Evolutionary conservation across 2,113 vertebrate species (phyloP), one percentile per base, ranked within the genome.

Genomic region (Xiphophorus couchianus): DNA sequence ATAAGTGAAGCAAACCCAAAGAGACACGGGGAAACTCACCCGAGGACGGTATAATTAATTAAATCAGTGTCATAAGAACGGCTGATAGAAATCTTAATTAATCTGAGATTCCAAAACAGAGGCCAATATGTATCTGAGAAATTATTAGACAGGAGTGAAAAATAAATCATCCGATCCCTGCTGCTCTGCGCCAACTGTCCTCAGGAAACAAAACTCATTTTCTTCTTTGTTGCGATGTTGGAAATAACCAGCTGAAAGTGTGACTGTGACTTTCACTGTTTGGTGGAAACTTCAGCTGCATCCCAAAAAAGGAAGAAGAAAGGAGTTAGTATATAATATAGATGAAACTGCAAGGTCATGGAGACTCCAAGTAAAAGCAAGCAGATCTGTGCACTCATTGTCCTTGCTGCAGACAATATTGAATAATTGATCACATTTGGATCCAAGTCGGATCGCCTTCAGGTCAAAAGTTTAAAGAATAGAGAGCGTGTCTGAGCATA

Each of bases 31-130:
- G 37, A 65, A n/a, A 25, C 44, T 72, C 51, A 28, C 54, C 69
- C 0, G 5, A 51, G 42, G 14, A 66, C 70, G 67, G 67, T 6
- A 13, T 48, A 69, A 74, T 79, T 75, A 77, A 73, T 75, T 76
- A 31, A 86, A 82, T 82, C 79, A 78, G 71, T n/a, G 61, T 31
- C 51, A 58, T 64, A 48, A 42, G 25, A 74, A 69, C 69, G 0
- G n/a, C 74, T 70, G 77, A 78, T 81, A 62, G 30, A 69, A 15
- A 78, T 84, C 84, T 70, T 48, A 76, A 62, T 81, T 79, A 85
- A 62, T 3, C 22, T 27, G n/a, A 73, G 69, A 77, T 58, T 33
- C n/a, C 31, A 64, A 42, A 62, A 39, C 61, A 29, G 28, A 28
- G 48, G 2, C 29, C 9, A 13, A 27, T 31, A 19, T 6, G 58